Evolutionary conservation across 2,888 invertebrate species (phyloP).

Genomic region (Himalopsyche anomala): DNA sequence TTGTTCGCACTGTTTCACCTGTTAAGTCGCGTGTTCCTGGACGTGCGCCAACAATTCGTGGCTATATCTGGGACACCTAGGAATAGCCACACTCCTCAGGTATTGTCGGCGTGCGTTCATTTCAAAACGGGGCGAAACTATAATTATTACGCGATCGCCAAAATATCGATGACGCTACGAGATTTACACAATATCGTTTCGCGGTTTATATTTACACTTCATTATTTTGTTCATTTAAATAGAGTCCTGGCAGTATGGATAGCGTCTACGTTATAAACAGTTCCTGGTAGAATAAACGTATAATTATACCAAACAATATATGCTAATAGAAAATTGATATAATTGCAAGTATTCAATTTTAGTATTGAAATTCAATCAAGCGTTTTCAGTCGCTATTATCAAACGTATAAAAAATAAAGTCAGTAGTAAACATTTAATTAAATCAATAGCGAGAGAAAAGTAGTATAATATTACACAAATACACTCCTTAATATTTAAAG

Average conservation of each 20-base stretch:
- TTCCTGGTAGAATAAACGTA: too few relatives aligned
- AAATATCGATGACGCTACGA: background rate
- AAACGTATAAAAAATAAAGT: too few relatives aligned
- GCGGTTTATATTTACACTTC: background rate
- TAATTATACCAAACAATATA: too few relatives aligned
- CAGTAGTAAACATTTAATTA: too few relatives aligned
- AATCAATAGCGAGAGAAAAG: too few relatives aligned
- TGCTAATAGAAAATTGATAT: too few relatives aligned
- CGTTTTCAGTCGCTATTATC: too few relatives aligned
- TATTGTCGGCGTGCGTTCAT: conserved; percentile 48
- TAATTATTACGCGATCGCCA: conserved; percentile 15
- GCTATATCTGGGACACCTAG: conserved; percentile 62
- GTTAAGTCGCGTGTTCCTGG: conserved; percentile 54
- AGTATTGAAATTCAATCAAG: too few relatives aligned
- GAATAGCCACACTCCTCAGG: conserved; percentile 58
- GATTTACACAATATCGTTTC: background rate
- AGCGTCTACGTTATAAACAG: too few relatives aligned
- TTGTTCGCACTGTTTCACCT: conserved; percentile 62
- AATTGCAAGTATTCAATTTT: too few relatives aligned
- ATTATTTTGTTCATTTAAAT: background rate
- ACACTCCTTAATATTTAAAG: too few relatives aligned
- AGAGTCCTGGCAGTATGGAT: background rate
- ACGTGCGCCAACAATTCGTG: conserved; percentile 52
- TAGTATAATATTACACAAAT: too few relatives aligned
- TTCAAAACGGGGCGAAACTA: background rate